phyloP scores from a whole-genome alignment of 1,140 invertebrate species.

The Ylistrum balloti region DNA sequence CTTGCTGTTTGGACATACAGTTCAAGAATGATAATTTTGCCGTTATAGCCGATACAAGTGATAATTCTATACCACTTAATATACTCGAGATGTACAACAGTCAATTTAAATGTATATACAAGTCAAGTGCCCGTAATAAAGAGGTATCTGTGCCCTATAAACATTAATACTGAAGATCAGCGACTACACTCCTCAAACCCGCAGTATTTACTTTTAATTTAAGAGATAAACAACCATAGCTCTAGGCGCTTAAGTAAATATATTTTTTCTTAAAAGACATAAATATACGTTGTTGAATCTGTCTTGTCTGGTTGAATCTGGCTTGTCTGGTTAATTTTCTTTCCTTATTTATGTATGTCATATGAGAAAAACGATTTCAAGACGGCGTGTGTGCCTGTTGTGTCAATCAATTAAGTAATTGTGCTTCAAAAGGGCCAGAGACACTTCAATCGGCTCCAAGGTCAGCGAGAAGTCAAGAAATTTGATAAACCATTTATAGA shows the following conservation, averaged over 20 bases:
- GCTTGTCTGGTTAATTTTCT: background rate
- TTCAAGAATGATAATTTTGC: background rate
- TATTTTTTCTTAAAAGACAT: background rate
- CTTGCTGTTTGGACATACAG: no score
- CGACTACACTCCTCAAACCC: background rate
- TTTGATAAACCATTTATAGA: conserved; percentile 36
- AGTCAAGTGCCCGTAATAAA: background rate
- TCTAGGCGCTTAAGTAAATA: background rate
- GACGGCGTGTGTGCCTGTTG: background rate
- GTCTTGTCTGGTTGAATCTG: background rate
- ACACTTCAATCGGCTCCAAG: conserved; percentile 1
- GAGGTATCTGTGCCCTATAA: background rate
- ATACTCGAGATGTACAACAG: background rate
- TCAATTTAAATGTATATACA: background rate
- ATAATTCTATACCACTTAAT: background rate
- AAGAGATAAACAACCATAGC: background rate
- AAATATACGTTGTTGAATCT: background rate
- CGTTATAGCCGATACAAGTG: background rate
- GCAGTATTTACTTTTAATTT: background rate
- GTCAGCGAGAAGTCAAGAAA: conserved; percentile 9
- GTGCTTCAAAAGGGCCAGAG: background rate
- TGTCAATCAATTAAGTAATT: background rate
- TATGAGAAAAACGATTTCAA: background rate
- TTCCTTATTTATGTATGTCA: background rate
- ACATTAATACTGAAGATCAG: background rate